Evolutionary conservation across 1,140 invertebrate genomes (phyloP).

Genomic region (Dermatophagoides farinae): DNA sequence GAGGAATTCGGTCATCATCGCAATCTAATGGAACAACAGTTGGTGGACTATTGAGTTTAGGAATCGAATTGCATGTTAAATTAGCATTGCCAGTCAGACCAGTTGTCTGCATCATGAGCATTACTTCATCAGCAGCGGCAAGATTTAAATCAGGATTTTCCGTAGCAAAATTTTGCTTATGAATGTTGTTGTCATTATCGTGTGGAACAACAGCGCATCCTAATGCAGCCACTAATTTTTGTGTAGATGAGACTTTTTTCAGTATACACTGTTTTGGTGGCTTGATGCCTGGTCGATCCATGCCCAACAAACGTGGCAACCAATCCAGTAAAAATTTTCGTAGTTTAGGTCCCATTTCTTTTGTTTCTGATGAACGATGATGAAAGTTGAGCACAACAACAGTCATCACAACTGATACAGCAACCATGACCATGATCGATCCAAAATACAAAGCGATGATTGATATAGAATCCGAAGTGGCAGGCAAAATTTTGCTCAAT

Average conservation of each 20-base stretch:
- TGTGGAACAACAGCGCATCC: too few relatives aligned
- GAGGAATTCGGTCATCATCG: too few relatives aligned
- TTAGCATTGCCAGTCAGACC: too few relatives aligned
- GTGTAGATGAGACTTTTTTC: neutral
- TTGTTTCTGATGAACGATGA: conserved; percentile 88
- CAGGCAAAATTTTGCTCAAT: conserved; percentile 85
- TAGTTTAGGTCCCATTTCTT: conserved; percentile 96
- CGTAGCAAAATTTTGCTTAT: too few relatives aligned
- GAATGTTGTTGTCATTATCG: too few relatives aligned
- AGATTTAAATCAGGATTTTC: too few relatives aligned
- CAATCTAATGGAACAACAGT: too few relatives aligned
- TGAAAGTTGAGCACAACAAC: conserved; percentile 98
- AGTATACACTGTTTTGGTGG: conserved; percentile 10
- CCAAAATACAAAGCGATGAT: conserved; percentile 99
- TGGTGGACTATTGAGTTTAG: too few relatives aligned
- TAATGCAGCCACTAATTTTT: too few relatives aligned
- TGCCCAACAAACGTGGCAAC: conserved; percentile 54
- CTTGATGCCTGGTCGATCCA: conserved; percentile 42
- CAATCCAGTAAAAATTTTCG: conserved; percentile 74
- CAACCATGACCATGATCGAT: conserved; percentile 99
- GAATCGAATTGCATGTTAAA: too few relatives aligned
- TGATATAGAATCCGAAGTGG: conserved; percentile 89
- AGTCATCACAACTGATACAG: conserved; percentile 92
- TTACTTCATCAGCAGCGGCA: too few relatives aligned
- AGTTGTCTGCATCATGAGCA: too few relatives aligned